Percentiles rank a stretch among this genome's conserved stretches.
Conservation (phyloP, 2,888 invertebrate genomes). For the Plagodis pulveraria region DNA sequence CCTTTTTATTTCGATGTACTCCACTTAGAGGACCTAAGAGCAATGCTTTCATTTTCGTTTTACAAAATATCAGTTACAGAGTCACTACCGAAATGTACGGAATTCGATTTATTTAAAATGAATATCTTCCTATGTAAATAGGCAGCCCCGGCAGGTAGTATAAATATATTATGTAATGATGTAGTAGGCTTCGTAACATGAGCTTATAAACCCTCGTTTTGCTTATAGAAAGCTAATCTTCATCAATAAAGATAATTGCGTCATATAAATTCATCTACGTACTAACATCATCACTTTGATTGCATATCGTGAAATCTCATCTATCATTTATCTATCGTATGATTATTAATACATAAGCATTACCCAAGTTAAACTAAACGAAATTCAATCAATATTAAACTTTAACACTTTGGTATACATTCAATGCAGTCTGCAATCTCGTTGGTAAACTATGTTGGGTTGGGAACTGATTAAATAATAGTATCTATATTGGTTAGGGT, state of each 20-base stretch:
- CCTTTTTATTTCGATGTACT: too few species aligned
- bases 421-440: neutral
- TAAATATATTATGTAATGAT: too few species aligned
- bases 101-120: too few species aligned
- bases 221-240: conserved; percentile 1
- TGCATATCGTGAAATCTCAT: conserved; percentile 5
- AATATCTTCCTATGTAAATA: too few species aligned
- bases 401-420: conserved; percentile 13
- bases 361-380: neutral
- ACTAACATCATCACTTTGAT: conserved; percentile 8
- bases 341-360: neutral
- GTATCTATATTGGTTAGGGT: conserved; percentile 10
- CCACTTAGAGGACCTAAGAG: too few species aligned
- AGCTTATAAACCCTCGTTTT: neutral
- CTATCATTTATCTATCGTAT: neutral
- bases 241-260: conserved; percentile 6
- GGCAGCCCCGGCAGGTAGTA: too few species aligned
- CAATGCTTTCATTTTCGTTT: too few species aligned
- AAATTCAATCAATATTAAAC: neutral
- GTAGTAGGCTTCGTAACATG: neutral
- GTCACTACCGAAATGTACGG: too few species aligned
- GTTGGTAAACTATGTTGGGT: neutral
- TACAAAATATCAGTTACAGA: too few species aligned
- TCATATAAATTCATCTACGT: neutral
- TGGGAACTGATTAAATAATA: neutral